Conservation (phyloP, 2,797 vertebrate species). For the Chelon labrosus region DNA sequence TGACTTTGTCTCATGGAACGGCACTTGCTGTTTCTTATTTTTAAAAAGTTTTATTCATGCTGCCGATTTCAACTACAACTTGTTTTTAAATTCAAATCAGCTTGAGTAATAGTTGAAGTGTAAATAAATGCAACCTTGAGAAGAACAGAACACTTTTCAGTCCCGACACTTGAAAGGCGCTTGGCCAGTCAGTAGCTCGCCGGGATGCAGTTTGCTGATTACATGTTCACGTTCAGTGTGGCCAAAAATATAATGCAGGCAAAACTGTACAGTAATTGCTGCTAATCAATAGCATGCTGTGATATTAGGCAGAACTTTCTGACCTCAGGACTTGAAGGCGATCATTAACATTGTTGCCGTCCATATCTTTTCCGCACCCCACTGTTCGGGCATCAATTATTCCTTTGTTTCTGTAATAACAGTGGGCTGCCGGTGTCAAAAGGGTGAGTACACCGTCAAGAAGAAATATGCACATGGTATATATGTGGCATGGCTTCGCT, state of each 20-base stretch:
- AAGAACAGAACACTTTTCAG: slow-evolving; percentile 21
- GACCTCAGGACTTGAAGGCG: slow-evolving; percentile 35
- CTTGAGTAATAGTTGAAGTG: neutral
- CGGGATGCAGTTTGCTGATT: slow-evolving; percentile 31
- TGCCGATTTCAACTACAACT: slow-evolving; percentile 15
- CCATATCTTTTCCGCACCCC: slow-evolving; percentile 42
- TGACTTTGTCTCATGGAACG: neutral
- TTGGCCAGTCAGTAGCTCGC: slow-evolving; percentile 8
- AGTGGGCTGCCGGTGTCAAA: slow-evolving; percentile 37
- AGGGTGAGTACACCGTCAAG: neutral
- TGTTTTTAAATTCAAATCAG: slow-evolving; percentile 8
- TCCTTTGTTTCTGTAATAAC: slow-evolving; percentile 65
- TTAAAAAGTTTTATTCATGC: neutral
- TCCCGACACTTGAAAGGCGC: slow-evolving; percentile 10
- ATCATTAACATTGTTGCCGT: slow-evolving; percentile 54
- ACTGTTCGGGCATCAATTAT: slow-evolving; percentile 69
- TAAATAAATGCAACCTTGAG: slow-evolving; percentile 1
- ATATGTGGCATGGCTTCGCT: slow-evolving; percentile 20
- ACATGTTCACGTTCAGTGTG: slow-evolving; percentile 35
- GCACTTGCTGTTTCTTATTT: neutral
- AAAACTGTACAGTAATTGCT: slow-evolving; percentile 42
- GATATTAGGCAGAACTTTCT: slow-evolving; percentile 32
- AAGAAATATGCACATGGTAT: neutral
- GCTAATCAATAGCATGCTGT: slow-evolving; percentile 44
- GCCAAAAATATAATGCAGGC: slow-evolving; percentile 41